Base-by-base conservation (phyloP, 1,140 invertebrate species). In the Hesperophylax magnus region DNA sequence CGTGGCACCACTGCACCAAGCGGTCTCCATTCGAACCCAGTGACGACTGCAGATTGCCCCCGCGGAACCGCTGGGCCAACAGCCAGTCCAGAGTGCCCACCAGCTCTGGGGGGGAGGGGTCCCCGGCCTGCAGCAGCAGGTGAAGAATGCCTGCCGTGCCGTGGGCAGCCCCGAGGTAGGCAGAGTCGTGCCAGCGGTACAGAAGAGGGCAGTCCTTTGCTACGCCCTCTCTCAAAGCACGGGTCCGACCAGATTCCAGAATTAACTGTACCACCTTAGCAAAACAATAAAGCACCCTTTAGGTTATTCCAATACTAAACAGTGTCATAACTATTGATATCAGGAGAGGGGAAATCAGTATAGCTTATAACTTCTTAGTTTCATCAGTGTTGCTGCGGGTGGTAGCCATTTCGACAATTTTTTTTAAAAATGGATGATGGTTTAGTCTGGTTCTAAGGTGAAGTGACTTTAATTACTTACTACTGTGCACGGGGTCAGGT, bases 1-100 rank as follows among this genome's bases (percentile, higher is more conserved):
- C 98, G 88, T 98, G 97, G 91, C 97, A 98, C 97, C 97, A 99
- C 84, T 98, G 97, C 2, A 98, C 93, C 58, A 98, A 91, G 87
- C 92, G 93, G 86, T 98, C 96, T 47, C 88, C 88, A 47, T 89
- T 89, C 84, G 92, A 94, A 17, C 92, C 93, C 1, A 95, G 72
- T 0, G 97, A 97, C 0, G 97, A 98, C 4, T 95, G 95, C 87
- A 95, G 96, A 89, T 98, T 98, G 3, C 95, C 95, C 83, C 94
- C 95, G n/a, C 92, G 86, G 87, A 86, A 88, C 15, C 85, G 85
- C 74, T 88, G 86, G 47, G 58, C 81, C 18, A 89, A 58, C 52
- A 86, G 90, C 88, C 84, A 96, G 83, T 87, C 90, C 81, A 87
- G 75, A 24, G 87, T 87, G 63, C 87, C 88, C 34, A 85, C 81